A percentile compares a stretch with the other conserved stretches of the same genome.
phyloP scores from a whole-genome alignment of 2,888 invertebrate genomes.

The Acronicta psi region DNA sequence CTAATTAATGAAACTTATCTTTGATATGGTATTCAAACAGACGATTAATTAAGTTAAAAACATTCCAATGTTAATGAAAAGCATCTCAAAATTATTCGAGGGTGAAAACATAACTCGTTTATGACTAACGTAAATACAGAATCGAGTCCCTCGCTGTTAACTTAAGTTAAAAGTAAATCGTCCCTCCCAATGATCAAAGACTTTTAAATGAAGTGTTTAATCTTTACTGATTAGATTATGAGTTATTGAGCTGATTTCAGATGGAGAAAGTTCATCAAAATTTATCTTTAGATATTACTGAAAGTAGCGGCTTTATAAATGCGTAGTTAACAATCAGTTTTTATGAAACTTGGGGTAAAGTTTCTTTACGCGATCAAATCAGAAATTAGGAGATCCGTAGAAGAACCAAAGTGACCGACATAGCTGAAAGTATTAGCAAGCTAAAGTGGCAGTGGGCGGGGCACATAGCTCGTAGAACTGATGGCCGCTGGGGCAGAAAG shows the following conservation, averaged over 20 bases:
- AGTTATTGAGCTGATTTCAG: conserved; percentile 21
- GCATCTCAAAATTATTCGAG: conserved; percentile 21
- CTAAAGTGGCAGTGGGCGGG: too few relatives aligned
- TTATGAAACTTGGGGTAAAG: too few relatives aligned
- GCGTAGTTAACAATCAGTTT: background rate
- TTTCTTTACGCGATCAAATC: too few relatives aligned
- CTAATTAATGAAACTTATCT: too few relatives aligned
- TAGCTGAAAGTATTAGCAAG: too few relatives aligned
- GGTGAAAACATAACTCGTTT: conserved; percentile 40
- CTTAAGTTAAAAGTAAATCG: conserved; percentile 41
- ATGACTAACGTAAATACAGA: conserved; percentile 40
- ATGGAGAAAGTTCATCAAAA: background rate
- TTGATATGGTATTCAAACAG: conserved; percentile 7
- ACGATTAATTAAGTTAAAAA: conserved; percentile 32
- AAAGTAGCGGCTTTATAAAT: background rate
- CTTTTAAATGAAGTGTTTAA: conserved; percentile 44
- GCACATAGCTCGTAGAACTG: too few relatives aligned
- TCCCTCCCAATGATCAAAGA: conserved; percentile 51
- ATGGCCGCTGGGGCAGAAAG: too few relatives aligned
- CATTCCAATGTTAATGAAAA: conserved; percentile 40
- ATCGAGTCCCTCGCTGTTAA: conserved; percentile 31
- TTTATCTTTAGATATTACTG: conserved; percentile 5
- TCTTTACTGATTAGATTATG: conserved; percentile 43
- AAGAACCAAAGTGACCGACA: too few relatives aligned
- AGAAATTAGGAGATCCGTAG: too few relatives aligned